These are phyloP conservation scores for Clamator glandarius DNA, from an alignment of 2,797 vertebrate genomes.

Conservation along the genomic window DNA sequence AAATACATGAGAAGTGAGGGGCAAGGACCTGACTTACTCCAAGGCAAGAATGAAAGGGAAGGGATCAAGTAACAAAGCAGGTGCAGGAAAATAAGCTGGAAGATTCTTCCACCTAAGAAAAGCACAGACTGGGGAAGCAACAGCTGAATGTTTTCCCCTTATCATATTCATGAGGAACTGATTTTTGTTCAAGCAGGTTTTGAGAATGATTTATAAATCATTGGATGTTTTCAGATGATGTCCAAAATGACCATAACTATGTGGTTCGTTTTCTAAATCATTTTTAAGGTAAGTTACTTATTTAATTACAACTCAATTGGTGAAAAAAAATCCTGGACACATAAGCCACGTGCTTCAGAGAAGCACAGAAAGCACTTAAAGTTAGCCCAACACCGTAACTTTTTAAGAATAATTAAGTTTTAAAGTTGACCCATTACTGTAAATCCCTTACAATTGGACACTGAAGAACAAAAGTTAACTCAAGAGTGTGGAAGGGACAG, in stretches of 20 bases:
- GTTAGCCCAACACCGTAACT: not conserved
- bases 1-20: not conserved
- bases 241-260: not conserved
- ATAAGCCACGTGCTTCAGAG: not conserved
- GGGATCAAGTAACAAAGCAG: not conserved
- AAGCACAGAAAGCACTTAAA: not conserved
- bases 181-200: not conserved
- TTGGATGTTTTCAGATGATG: not conserved
- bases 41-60: not conserved
- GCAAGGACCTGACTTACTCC: not conserved
- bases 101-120: not conserved
- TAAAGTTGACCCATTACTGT: not conserved
- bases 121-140: not conserved
- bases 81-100: not conserved
- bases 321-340: not conserved
- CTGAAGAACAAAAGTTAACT: not conserved
- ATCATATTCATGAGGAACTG: not conserved
- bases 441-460: not conserved
- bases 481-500: not conserved
- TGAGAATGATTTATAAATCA: not conserved
- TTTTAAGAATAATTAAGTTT: not conserved
- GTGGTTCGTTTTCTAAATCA: not conserved
- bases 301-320: not conserved
- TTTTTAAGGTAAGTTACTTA: not conserved
- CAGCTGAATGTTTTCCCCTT: not conserved